These are phyloP conservation scores for Andrena marginata DNA, from an alignment of 2,888 invertebrate genomes.

Conservation along the genomic window DNA sequence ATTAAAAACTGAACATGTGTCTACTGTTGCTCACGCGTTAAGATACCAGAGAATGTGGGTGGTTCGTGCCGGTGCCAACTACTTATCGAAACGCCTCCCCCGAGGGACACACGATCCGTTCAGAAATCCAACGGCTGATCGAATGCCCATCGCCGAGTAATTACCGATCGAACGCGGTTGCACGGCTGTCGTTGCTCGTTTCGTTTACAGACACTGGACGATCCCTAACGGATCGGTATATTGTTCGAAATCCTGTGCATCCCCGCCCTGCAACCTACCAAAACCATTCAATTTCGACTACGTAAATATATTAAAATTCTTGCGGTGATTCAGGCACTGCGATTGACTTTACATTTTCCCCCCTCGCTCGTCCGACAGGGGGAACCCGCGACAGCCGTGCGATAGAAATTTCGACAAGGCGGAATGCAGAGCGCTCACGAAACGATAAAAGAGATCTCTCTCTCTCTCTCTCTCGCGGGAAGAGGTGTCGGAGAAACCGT, in stretches of 20 bases:
- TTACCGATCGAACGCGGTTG: neutral
- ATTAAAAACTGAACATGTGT: neutral
- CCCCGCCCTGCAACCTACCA: slow-evolving; percentile 14
- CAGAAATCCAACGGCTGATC: neutral
- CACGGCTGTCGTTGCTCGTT: slow-evolving; percentile 35
- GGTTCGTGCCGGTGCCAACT: neutral
- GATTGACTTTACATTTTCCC: slow-evolving; percentile 66
- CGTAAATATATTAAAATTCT: slow-evolving; percentile 46
- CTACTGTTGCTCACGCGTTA: neutral
- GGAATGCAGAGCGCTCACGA: slow-evolving; percentile 33
- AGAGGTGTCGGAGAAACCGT: slow-evolving; percentile 31
- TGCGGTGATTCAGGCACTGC: slow-evolving; percentile 68
- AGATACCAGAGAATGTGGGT: neutral
- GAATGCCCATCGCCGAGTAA: slow-evolving; percentile 23
- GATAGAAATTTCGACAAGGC: neutral
- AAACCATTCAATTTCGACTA: slow-evolving; percentile 38
- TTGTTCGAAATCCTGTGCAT: slow-evolving; percentile 14
- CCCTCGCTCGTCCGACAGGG: slow-evolving; percentile 36
- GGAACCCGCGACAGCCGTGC: slow-evolving; percentile 34
- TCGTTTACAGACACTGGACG: slow-evolving; percentile 48
- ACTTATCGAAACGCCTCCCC: neutral
- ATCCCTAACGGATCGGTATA: slow-evolving; percentile 13
- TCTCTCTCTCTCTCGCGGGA: too few species aligned
- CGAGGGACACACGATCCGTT: neutral
- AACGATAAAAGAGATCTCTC: neutral